A percentile compares a stretch with the other conserved stretches of the same genome.
These are phyloP conservation scores for Lamellibrachia columna DNA, from an alignment of 2,888 invertebrate species.

Conservation along the genomic window DNA sequence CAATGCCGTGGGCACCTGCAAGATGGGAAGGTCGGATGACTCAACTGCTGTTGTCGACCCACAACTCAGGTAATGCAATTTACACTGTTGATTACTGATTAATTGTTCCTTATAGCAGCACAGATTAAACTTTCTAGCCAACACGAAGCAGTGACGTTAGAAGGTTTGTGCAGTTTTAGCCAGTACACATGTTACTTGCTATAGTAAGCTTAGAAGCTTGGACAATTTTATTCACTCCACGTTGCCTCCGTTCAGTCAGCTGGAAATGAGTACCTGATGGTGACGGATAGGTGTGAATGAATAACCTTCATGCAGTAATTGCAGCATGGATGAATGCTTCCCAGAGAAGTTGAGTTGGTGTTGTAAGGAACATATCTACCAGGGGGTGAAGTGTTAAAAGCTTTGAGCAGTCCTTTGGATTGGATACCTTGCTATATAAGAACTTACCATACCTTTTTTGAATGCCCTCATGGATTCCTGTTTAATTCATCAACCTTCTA, in stretches of 20 bases:
- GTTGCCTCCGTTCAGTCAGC: not conserved
- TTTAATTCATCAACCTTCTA: not conserved
- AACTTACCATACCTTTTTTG: not conserved
- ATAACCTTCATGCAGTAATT: not conserved
- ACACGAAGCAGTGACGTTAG: not conserved
- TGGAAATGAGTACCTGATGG: not conserved
- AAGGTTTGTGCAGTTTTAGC: not conserved
- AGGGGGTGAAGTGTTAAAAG: no score
- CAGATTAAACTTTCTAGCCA: not conserved
- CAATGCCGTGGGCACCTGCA: constrained; percentile 75
- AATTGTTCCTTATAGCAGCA: not conserved
- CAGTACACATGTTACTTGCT: not conserved
- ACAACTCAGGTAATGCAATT: constrained; percentile 44
- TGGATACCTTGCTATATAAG: no score
- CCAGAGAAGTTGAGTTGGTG: no score
- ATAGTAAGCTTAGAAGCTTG: not conserved
- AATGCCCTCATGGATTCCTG: not conserved
- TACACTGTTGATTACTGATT: not conserved
- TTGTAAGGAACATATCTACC: no score
- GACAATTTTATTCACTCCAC: not conserved
- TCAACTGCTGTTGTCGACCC: constrained; percentile 75
- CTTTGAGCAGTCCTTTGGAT: no score
- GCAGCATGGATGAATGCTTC: not conserved
- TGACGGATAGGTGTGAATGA: not conserved
- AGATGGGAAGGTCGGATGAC: constrained; percentile 71